Percentiles rank a stretch among this genome's conserved stretches.
Conservation (phyloP, 2,113 vertebrate species). For the Pandion haliaetus region DNA sequence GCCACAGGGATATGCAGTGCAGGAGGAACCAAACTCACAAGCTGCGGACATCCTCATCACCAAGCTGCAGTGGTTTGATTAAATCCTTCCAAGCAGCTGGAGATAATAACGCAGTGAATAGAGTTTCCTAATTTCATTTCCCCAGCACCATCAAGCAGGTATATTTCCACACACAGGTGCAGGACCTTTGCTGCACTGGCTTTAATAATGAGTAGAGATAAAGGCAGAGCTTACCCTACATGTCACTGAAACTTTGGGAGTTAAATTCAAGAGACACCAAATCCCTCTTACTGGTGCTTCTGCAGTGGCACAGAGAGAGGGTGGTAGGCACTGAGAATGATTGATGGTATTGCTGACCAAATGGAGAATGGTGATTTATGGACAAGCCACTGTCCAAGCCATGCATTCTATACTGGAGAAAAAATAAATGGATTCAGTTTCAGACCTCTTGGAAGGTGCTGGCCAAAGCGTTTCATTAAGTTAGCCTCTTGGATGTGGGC, state of each 20-base stretch:
- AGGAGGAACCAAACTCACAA: not conserved
- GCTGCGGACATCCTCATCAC: not conserved
- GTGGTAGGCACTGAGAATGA: not conserved
- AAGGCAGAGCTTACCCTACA: not conserved
- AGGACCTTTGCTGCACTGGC: not conserved
- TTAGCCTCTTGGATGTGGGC: constrained; percentile 59
- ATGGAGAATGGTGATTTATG: constrained; percentile 57
- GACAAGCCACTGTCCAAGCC: constrained; percentile 19
- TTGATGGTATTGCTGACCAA: constrained; percentile 29
- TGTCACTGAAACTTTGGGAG: not conserved
- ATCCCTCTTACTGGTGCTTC: not conserved
- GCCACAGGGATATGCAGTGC: not conserved
- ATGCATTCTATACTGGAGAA: constrained; percentile 14
- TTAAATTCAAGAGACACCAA: constrained; percentile 7
- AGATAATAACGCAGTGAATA: not conserved
- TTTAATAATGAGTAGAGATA: not conserved
- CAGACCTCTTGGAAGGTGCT: constrained; percentile 52
- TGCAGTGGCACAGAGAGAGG: not conserved
- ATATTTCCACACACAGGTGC: not conserved
- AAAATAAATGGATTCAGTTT: constrained; percentile 70
- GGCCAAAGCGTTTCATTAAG: constrained; percentile 62
- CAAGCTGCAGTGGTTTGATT: not conserved
- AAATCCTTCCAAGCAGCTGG: not conserved
- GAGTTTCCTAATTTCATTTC: constrained; percentile 37
- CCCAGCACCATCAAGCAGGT: not conserved